These are phyloP conservation scores for Eulemur coronatus DNA, from an alignment of 2,797 vertebrate genomes.

Conservation along the genomic window DNA sequence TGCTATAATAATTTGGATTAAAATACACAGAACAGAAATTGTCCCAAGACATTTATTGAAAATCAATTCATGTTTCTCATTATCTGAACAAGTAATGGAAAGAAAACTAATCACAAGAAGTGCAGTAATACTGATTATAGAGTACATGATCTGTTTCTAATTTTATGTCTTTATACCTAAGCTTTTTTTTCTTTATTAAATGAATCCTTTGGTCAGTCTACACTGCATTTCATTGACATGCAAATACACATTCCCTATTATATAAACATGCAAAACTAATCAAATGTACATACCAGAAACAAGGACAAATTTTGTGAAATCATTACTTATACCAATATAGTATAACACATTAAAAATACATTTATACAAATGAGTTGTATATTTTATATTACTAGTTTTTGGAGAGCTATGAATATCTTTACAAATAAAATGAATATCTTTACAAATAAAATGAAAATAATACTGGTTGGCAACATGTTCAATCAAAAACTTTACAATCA, in stretches of 20 bases:
- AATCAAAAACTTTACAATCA: neutral
- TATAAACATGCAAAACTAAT: conserved; percentile 32
- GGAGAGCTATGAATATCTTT: neutral
- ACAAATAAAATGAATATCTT: neutral
- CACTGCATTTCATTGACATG: conserved; percentile 4
- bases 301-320: conserved; percentile 31
- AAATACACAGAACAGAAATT: conserved; percentile 1
- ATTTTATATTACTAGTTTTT: neutral
- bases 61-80: neutral
- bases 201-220: neutral
- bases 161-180: neutral
- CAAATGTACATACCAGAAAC: neutral
- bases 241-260: neutral
- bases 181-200: neutral
- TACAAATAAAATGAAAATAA: conserved; percentile 9
- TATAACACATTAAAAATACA: neutral
- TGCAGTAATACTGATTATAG: neutral
- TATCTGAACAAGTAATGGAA: conserved; percentile 4
- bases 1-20: neutral
- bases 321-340: neutral
- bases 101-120: conserved; percentile 13
- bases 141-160: neutral
- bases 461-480: neutral
- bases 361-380: neutral
- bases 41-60: neutral